These are phyloP conservation scores for Bovichtus variegatus DNA, from an alignment of 2,797 vertebrate genomes.

Conservation along the genomic window DNA sequence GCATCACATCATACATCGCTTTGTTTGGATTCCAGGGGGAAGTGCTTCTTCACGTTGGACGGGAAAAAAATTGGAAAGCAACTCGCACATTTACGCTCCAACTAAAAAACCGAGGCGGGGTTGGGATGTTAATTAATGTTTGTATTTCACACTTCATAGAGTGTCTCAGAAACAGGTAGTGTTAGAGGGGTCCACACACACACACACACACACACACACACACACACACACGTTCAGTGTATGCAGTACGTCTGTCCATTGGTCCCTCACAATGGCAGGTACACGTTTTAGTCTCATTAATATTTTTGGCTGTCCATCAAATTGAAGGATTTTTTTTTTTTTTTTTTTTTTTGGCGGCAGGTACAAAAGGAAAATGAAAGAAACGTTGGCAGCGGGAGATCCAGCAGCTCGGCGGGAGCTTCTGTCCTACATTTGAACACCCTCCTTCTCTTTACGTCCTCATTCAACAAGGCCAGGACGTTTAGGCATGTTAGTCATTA, in stretches of 20 bases:
- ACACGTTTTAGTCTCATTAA: conserved; percentile 15
- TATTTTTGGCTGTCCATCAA: conserved; percentile 17
- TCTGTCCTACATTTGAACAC: conserved; percentile 16
- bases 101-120: background rate
- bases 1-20: background rate
- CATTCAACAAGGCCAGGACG: background rate
- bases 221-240: too few relatives aligned
- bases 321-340: background rate
- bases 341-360: conserved; percentile 2
- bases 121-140: conserved; percentile 41
- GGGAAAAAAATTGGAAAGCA: conserved; percentile 14
- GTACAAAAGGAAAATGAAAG: background rate
- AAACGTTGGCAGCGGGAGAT: conserved; percentile 9
- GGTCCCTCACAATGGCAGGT: background rate
- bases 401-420: conserved; percentile 5
- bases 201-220: background rate
- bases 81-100: background rate
- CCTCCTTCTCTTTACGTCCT: background rate
- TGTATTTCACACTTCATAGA: conserved; percentile 38
- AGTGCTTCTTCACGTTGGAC: background rate
- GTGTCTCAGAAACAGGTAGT: conserved; percentile 17
- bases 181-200: background rate
- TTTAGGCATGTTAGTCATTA: too few relatives aligned
- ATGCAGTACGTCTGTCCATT: background rate
- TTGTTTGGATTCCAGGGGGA: conserved; percentile 1